Base-by-base conservation (phyloP, 2,797 vertebrate species). In the Dermochelys coriacea region DNA sequence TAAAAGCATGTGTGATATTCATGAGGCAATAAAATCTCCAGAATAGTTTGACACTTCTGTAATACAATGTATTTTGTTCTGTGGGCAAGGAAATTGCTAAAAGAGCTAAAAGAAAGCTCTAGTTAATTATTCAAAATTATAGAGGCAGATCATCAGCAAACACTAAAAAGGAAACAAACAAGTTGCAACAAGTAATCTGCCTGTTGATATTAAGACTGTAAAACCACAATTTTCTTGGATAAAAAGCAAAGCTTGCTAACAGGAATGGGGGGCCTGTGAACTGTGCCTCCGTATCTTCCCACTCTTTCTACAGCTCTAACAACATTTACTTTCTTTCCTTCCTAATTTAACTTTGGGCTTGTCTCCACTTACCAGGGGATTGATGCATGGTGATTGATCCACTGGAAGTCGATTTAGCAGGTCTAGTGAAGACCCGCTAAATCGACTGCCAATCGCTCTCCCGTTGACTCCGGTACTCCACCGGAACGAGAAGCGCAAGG, bases 111-210 rank as follows among this genome's bases (percentile, higher is more conserved):
- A 96, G 86, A 91, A 84, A 51, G 78, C 77, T 95, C 93, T 96
- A 94, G 91, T 96, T 34, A 79, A 79, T 31, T 50, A 50, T 51
- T 79, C 47, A 49, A 27, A 51, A 34, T 50, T 47, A 79, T 79
- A 6, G 61, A 94, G 31, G 55, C 41, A 21, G 59, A 84, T 93
- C 86, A 94, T 95, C 91, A 97, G 91, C 88, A 96, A 95, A 96
- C 97, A 84, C 87, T 96, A 94, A 97, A 71, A 95, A 93, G 89
- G 84, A 93, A 96, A 95, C 84, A 54, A 94, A 89, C n/a, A 92
- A 94, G 47, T 89, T 75, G 55, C 75, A 96, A 68, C 68, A 93
- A 52, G 50, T 57, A 86, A 89, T 88, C 91, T 96, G 90, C 19
- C 52, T 93, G 77, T 77, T 79, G 82, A 90, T 89, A 96, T 57